These are phyloP conservation scores for Muscina levida DNA, from an alignment of 2,888 invertebrate species.

Conservation along the genomic window DNA sequence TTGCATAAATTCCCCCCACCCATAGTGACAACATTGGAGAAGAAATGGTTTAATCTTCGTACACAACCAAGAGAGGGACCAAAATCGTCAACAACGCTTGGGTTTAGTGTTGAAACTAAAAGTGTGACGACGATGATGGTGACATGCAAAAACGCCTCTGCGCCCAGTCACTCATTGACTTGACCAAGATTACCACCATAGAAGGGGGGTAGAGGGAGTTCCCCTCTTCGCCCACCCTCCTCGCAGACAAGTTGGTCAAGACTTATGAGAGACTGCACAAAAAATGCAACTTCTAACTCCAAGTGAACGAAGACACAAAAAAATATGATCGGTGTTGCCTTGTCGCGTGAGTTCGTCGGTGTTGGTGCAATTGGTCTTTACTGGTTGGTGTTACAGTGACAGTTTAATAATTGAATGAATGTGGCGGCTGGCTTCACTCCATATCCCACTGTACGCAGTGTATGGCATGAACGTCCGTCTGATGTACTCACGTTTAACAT, in stretches of 20 bases:
- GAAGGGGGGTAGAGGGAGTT: too few species aligned
- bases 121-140: slow-evolving; percentile 38
- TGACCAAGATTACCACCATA: background rate
- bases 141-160: slow-evolving; percentile 53
- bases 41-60: background rate
- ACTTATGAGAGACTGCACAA: too few species aligned
- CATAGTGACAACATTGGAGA: slow-evolving; percentile 13
- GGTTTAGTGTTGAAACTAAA: slow-evolving; percentile 4
- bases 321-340: slow-evolving; percentile 10
- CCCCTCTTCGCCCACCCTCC: too few species aligned
- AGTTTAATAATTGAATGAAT: slow-evolving; percentile 28
- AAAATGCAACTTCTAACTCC: too few species aligned
- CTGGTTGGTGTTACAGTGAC: slow-evolving; percentile 14
- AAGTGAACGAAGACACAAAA: background rate
- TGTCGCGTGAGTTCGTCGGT: background rate
- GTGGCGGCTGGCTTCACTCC: background rate
- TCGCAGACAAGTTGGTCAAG: too few species aligned
- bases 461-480: too few species aligned
- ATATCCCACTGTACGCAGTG: background rate
- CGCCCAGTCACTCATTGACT: slow-evolving; percentile 7
- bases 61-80: too few species aligned
- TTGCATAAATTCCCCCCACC: slow-evolving; percentile 25
- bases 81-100: background rate
- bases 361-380: background rate
- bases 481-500: background rate